Evolutionary conservation across 2,113 vertebrate genomes (phyloP).

Genomic region (Pygoscelis antarcticus): DNA sequence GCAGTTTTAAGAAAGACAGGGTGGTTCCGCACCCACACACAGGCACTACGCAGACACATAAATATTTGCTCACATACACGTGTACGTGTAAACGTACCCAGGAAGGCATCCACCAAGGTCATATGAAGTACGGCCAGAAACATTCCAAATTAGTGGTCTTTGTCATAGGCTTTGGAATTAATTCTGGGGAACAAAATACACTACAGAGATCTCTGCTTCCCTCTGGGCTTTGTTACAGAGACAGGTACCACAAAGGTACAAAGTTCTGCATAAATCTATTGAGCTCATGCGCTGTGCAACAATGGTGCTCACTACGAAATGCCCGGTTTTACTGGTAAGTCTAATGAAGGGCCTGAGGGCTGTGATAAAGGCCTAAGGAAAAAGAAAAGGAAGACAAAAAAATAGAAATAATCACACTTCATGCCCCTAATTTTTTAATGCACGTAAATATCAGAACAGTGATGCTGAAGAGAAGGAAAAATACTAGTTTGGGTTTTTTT

Average conservation of each 20-base stretch:
- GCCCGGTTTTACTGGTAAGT: not conserved
- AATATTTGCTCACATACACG: not conserved
- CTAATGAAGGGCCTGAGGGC: not conserved
- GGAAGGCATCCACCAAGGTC: not conserved
- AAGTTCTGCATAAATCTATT: not conserved
- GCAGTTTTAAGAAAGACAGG: not conserved
- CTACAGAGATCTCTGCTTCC: not conserved
- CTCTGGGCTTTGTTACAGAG: not conserved
- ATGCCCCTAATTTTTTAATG: not conserved
- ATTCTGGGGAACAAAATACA: not conserved
- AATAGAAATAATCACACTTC: not conserved
- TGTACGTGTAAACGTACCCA: not conserved
- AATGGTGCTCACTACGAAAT: not conserved
- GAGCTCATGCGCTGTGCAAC: not conserved
- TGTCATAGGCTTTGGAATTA: not conserved
- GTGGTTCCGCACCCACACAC: not conserved
- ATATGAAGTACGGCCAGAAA: not conserved
- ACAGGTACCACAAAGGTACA: not conserved
- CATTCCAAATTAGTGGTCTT: not conserved
- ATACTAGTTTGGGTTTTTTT: not conserved
- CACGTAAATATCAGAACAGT: not conserved
- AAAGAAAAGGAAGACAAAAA: not conserved
- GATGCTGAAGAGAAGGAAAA: not conserved
- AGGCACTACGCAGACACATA: not conserved
- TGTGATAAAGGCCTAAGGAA: not conserved